Evolutionary conservation across 2,113 vertebrate genomes (phyloP).

Genomic region (Falcunculus frontatus): DNA sequence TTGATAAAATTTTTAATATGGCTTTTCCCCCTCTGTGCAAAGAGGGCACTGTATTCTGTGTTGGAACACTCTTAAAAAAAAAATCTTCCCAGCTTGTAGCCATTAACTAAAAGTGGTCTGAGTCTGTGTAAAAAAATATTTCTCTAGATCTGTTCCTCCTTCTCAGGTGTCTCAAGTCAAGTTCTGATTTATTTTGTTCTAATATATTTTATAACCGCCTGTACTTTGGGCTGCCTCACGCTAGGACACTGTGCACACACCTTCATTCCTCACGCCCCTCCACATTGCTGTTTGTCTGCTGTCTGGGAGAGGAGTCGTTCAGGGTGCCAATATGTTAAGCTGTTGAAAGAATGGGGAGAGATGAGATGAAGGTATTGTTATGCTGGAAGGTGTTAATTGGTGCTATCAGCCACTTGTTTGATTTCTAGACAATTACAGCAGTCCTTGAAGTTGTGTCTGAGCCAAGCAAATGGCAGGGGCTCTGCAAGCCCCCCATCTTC

Average conservation of each 20-base stretch:
- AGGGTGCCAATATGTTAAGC: slow-evolving; percentile 39
- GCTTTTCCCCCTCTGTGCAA: background rate
- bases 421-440: slow-evolving; percentile 45
- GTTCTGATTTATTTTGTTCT: background rate
- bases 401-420: slow-evolving; percentile 59
- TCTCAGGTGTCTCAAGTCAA: background rate
- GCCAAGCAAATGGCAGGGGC: slow-evolving; percentile 30
- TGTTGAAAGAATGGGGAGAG: slow-evolving; percentile 31
- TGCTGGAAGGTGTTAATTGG: slow-evolving; percentile 59
- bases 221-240: background rate
- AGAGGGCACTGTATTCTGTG: background rate
- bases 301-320: slow-evolving; percentile 12
- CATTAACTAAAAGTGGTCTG: background rate
- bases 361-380: slow-evolving; percentile 61
- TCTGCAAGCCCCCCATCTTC: background rate
- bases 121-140: background rate
- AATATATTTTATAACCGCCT: background rate
- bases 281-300: background rate
- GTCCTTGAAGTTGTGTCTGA: slow-evolving; percentile 37
- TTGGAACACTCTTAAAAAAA: background rate
- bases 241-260: background rate
- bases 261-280: background rate
- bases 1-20: background rate
- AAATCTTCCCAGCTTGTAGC: background rate
- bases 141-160: background rate